Evolutionary conservation across 1,140 invertebrate genomes (phyloP).

Genomic region (Bombus terrestris): DNA sequence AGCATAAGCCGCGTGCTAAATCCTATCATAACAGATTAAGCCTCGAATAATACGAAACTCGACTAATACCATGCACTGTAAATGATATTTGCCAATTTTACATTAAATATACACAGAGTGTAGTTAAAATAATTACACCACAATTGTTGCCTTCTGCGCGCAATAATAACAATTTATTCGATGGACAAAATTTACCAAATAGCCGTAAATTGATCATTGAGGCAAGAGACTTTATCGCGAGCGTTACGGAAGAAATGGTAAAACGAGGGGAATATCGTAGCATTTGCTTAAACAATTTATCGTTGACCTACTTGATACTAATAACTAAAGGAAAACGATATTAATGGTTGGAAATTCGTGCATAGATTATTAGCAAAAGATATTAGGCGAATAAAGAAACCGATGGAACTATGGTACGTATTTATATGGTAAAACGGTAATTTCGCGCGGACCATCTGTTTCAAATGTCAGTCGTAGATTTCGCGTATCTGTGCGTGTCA

Average conservation of each 20-base stretch:
- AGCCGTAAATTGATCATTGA: too few relatives aligned
- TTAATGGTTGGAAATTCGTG: not conserved
- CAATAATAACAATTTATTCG: too few relatives aligned
- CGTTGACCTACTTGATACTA: too few relatives aligned
- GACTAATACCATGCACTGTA: not conserved
- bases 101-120: too few relatives aligned
- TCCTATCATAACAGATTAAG: not conserved
- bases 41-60: not conserved
- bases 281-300: too few relatives aligned
- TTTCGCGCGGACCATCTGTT: not conserved
- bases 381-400: not conserved
- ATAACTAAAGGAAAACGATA: too few relatives aligned
- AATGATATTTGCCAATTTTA: not conserved
- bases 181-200: too few relatives aligned
- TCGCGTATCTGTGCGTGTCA: not conserved
- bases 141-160: too few relatives aligned
- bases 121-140: too few relatives aligned
- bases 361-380: not conserved
- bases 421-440: not conserved
- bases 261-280: too few relatives aligned
- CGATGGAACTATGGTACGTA: not conserved
- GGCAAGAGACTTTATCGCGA: too few relatives aligned
- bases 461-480: not conserved
- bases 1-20: not conserved
- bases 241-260: too few relatives aligned